Evolutionary conservation across 2,113 vertebrate species (phyloP), one percentile per base, ranked within the genome.

Genomic region (Alethe diademata): DNA sequence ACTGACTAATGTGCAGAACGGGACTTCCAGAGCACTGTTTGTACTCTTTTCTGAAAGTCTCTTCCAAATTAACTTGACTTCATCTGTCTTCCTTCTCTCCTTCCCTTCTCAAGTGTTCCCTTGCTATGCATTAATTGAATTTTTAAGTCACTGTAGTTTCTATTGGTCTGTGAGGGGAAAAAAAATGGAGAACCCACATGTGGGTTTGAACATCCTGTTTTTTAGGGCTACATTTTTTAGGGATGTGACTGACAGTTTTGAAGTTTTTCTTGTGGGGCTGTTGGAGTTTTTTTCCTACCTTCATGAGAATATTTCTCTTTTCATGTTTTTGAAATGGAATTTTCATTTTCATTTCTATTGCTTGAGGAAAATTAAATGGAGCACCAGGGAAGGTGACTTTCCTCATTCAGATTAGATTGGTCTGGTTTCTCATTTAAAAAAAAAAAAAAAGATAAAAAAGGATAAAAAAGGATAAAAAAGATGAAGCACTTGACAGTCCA

Each of bases 311-410:
- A 38, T 81, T 92, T 28, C 17, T 72, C 35, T 91, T 61, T 91
- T 66, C 61, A 62, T 89, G 58, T 80, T 94, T 93, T 95, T 64
- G 67, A 69, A 92, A 88, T 84, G 64, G 88, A 93, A 93, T 92
- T 92, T 95, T 89, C 24, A 67, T 94, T 96, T 92, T 96, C 56
- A 67, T 80, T 94, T 85, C 72, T 92, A 40, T 74, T 92, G 36
- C 90, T 91, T 70, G 53, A 95, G 47, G 31, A 85, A 73, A 76
- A 56, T 84, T 35, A 96, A 88, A 95, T 33, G 7, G 43, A 94
- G 58, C 36, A 81, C 42, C 31, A 53, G 78, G 47, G 57, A 95
- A 95, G 86, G 82, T 92, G 86, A 95, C 88, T 92, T 95, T 88
- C 74, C 38, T 93, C 33, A 87, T 96, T 94, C 47, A 78, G 81